These are phyloP conservation scores for Carapus acus DNA, from an alignment of 2,797 vertebrate genomes.

Conservation along the genomic window DNA sequence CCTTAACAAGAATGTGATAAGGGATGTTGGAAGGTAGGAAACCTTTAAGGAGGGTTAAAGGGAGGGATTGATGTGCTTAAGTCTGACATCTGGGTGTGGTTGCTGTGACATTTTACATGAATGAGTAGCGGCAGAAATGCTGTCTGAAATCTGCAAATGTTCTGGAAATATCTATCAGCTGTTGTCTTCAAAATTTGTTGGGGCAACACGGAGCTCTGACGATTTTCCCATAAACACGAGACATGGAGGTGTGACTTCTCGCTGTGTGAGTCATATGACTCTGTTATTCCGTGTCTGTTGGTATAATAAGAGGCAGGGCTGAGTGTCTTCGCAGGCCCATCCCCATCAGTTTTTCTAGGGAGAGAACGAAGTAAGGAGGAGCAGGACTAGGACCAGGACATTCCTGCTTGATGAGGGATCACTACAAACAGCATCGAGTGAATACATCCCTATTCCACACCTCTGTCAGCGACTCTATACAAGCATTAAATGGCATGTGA, in stretches of 20 bases:
- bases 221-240: background rate
- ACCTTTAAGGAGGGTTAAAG: constrained; percentile 9
- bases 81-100: constrained; percentile 40
- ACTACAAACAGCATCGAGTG: constrained; percentile 47
- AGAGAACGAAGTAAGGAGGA: constrained; percentile 21
- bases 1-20: background rate
- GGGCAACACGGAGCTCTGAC: too few species aligned
- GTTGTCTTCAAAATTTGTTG: background rate
- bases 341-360: constrained; percentile 55
- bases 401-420: constrained; percentile 49
- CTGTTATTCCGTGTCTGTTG: constrained; percentile 9
- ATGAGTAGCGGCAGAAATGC: constrained; percentile 31
- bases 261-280: background rate
- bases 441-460: constrained; percentile 11
- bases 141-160: constrained; percentile 13
- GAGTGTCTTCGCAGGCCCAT: constrained; percentile 26
- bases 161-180: constrained; percentile 1
- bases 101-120: constrained; percentile 45
- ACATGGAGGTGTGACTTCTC: background rate
- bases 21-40: background rate
- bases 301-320: constrained; percentile 23
- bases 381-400: constrained; percentile 34
- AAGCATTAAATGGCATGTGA: background rate
- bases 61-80: background rate
- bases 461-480: constrained; percentile 6